phyloP scores from a whole-genome alignment of 2,113 vertebrate species.

The Aix galericulata region DNA sequence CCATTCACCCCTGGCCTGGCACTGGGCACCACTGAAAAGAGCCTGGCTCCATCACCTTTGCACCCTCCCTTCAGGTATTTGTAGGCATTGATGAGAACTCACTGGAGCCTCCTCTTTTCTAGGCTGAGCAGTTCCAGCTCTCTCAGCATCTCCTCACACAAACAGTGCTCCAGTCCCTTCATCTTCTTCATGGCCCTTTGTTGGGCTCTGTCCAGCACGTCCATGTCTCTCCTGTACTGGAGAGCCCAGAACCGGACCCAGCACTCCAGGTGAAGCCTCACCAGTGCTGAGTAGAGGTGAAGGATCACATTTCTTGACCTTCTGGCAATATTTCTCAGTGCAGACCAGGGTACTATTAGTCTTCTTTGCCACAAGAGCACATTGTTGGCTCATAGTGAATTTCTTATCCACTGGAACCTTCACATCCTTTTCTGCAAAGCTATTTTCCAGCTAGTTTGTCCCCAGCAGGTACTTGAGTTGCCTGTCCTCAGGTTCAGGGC shows the following conservation, averaged over 20 bases:
- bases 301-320: not conserved
- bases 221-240: not conserved
- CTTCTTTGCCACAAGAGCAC: not conserved
- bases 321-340: not conserved
- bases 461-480: not conserved
- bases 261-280: not conserved
- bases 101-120: not conserved
- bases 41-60: too few relatives aligned
- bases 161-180: not conserved
- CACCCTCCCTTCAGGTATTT: not conserved
- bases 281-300: not conserved
- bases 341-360: not conserved
- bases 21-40: too few relatives aligned
- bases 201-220: not conserved
- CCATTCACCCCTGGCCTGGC: not conserved
- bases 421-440: not conserved
- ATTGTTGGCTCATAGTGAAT: not conserved
- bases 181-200: not conserved
- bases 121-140: not conserved
- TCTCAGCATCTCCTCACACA: not conserved
- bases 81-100: not conserved
- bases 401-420: not conserved
- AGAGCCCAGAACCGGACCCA: not conserved
- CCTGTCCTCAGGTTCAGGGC: not conserved
- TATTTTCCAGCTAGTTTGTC: not conserved